Evolutionary conservation across 2,888 invertebrate genomes (phyloP), one percentile per base, ranked within the genome.

Genomic region (Aethes cnicana): DNA sequence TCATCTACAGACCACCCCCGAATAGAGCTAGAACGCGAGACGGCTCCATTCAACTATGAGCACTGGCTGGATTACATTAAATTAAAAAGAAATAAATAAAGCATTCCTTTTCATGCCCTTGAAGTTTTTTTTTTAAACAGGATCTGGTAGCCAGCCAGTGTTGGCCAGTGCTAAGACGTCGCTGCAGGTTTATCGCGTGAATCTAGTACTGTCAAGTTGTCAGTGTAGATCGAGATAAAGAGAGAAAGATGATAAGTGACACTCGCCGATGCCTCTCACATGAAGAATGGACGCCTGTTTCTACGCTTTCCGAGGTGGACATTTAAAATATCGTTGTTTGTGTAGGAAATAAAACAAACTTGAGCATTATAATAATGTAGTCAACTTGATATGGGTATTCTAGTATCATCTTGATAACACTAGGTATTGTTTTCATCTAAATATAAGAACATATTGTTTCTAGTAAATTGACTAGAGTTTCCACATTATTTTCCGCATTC

Each of bases 221-320:
- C 52, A 52, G 36, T 50, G 17, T 30, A 36, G 44, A 52, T 52
- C 52, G 32, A 52, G 52, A 52, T 52, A 52, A 32, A 30, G 14
- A 9, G 17, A 44, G 37, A 35, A 35, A 52, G 39, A 52, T 52
- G 52, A 52, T 52, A 37, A 52, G 52, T 50, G 37, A 37, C 43
- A 17, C 26, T 25, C 21, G 21, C 32, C 26, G 20, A 4, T 23
- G 50, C 37, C 50, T 50, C 37, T 30, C 4, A 28, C 18, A 30
- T 52, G 39, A 52, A 52, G 30, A 52, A 52, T 37, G 46, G 7
- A 17, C 11, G 46, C 33, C 21, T 17, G 50, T 30, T 30, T 30
- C 11, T 23, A 11, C 30, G 11, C 39, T 33, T 39, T 46, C 52
- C 39, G 30, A 14, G 28, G 16, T 20, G 32, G 37, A 32, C 32